Percentiles rank a stretch among this genome's conserved stretches.
Conservation (phyloP, 2,113 vertebrate genomes). For the Podiceps cristatus region DNA sequence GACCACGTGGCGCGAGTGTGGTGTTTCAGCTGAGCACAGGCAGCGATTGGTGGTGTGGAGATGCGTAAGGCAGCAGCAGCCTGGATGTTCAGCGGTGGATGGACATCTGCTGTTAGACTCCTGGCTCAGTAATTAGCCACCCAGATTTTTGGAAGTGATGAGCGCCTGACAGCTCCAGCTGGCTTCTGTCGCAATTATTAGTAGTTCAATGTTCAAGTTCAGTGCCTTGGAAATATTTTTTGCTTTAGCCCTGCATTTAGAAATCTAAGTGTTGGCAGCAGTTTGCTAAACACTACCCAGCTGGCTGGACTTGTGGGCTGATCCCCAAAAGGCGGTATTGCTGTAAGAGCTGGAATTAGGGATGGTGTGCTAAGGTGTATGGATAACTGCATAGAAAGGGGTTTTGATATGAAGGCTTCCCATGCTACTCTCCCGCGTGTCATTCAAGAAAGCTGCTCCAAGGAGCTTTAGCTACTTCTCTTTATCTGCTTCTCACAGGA, state of each 20-base stretch:
- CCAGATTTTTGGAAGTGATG: not conserved
- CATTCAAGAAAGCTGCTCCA: not conserved
- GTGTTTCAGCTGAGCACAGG: not conserved
- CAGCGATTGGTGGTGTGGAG: not conserved
- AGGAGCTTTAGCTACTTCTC: not conserved
- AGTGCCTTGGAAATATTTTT: not conserved
- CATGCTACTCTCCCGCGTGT: rapidly evolving
- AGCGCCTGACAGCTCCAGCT: not conserved
- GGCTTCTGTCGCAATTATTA: not conserved
- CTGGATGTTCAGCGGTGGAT: not conserved
- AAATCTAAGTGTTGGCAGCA: not conserved
- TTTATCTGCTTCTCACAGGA: not conserved
- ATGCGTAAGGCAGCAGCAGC: not conserved
- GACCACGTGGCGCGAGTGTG: not conserved
- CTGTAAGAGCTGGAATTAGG: not conserved
- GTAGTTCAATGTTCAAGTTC: not conserved
- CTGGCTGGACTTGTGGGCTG: not conserved
- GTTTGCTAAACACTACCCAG: not conserved
- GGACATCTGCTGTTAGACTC: not conserved
- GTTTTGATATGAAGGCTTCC: not conserved
- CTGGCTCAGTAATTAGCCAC: not conserved
- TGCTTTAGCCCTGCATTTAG: not conserved
- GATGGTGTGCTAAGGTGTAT: not conserved
- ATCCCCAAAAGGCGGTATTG: not conserved
- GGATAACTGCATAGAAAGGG: not conserved